These are phyloP conservation scores for Eptesicus fuscus DNA, from an alignment of 2,113 vertebrate genomes.

Conservation along the genomic window DNA sequence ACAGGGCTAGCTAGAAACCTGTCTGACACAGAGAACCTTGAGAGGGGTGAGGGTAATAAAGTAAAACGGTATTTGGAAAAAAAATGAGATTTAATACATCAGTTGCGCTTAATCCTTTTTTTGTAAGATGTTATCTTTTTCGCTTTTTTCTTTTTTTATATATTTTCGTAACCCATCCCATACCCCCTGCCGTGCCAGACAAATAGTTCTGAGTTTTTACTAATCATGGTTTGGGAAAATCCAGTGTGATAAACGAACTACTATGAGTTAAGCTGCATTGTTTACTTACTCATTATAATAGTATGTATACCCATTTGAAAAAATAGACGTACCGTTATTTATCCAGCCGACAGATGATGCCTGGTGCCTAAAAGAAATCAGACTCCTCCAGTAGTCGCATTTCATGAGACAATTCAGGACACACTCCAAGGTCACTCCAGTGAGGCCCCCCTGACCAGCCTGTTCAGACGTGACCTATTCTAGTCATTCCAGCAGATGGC, in stretches of 20 bases:
- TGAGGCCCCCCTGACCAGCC: neutral
- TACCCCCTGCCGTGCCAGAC: fast-evolving
- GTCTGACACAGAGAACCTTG: neutral
- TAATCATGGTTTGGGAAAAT: neutral
- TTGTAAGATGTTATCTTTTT: neutral
- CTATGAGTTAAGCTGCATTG: neutral
- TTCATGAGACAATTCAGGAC: neutral
- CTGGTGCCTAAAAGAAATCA: neutral
- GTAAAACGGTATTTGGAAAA: neutral
- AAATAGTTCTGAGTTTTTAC: neutral
- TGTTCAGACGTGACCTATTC: neutral
- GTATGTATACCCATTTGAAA: neutral
- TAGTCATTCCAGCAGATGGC: neutral
- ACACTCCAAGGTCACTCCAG: fast-evolving
- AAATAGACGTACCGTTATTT: neutral
- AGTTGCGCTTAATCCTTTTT: neutral
- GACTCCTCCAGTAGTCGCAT: neutral
- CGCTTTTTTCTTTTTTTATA: neutral
- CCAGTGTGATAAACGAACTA: neutral
- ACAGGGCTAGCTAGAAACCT: neutral
- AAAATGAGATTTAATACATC: neutral
- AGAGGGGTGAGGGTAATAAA: neutral
- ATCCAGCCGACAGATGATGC: neutral
- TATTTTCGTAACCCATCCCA: neutral
- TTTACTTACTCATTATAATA: neutral